Conservation (phyloP, 2,888 invertebrate species). For the Osmoderma eremita region DNA sequence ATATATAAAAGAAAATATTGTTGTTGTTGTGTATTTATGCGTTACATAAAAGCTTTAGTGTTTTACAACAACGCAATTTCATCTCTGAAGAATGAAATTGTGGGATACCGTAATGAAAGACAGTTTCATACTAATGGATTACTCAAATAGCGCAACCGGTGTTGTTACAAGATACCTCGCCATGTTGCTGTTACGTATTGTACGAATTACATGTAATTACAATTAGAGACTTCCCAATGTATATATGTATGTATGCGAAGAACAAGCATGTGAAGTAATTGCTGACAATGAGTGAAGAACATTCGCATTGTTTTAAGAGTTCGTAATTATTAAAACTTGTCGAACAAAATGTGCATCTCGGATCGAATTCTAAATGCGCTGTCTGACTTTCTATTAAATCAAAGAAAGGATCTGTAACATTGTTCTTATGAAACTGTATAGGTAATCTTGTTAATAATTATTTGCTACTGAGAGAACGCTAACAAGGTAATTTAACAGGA, state of each 20-base stretch:
- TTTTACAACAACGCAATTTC: too few relatives aligned
- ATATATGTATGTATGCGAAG: neutral
- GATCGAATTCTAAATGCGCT: neutral
- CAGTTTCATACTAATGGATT: too few relatives aligned
- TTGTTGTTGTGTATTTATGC: too few relatives aligned
- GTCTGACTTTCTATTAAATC: neutral
- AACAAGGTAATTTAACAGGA: neutral
- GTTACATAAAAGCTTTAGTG: too few relatives aligned
- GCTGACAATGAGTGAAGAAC: conserved; percentile 2
- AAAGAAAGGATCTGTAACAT: neutral
- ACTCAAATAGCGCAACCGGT: too few relatives aligned
- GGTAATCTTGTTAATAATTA: neutral
- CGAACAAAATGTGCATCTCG: neutral
- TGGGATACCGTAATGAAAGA: too few relatives aligned
- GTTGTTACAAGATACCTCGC: neutral
- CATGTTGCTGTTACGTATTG: conserved; percentile 19
- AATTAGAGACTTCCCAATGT: conserved; percentile 9
- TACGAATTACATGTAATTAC: conserved; percentile 17
- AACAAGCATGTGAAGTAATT: conserved; percentile 23
- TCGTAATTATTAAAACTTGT: conserved; percentile 31
- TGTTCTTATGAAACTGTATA: neutral
- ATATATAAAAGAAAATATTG: too few relatives aligned
- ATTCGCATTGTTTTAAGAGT: conserved; percentile 14
- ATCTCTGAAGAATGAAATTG: too few relatives aligned
- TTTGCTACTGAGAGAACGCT: neutral